A percentile compares a stretch with the other conserved stretches of the same genome.
Evolutionary conservation across 2,113 vertebrate species (phyloP).

Genomic region (Cryptotis parvus): DNA sequence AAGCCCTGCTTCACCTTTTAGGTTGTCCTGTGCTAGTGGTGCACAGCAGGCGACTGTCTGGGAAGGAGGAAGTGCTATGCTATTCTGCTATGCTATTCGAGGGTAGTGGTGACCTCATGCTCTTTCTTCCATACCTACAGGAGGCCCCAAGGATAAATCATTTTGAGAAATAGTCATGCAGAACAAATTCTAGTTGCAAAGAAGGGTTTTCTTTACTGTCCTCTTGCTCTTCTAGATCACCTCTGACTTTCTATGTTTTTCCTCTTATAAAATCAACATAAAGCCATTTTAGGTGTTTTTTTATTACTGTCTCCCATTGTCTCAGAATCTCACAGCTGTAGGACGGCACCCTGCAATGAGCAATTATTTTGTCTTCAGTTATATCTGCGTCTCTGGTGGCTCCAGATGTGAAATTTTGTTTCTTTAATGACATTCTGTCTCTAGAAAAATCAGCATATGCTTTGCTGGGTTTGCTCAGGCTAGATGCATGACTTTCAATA

Average conservation of each 20-base stretch:
- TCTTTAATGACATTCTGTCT: slow-evolving; percentile 67
- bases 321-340: slow-evolving; percentile 33
- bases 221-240: neutral
- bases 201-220: neutral
- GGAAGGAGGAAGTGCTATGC: too few species aligned
- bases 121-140: neutral
- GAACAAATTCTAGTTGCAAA: neutral
- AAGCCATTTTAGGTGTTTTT: slow-evolving; percentile 17
- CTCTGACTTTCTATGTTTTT: slow-evolving; percentile 21
- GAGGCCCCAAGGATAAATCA: neutral
- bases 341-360: slow-evolving; percentile 46
- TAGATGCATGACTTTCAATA: slow-evolving; percentile 25
- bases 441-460: slow-evolving; percentile 63
- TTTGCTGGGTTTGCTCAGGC: slow-evolving; percentile 34
- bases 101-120: rapidly evolving
- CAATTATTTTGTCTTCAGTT: slow-evolving; percentile 48
- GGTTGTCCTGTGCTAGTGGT: rapidly evolving
- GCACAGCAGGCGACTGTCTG: neutral
- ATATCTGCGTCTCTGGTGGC: slow-evolving; percentile 53
- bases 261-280: slow-evolving; percentile 23
- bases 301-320: slow-evolving; percentile 17
- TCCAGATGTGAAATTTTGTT: slow-evolving; percentile 72
- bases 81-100: rapidly evolving
- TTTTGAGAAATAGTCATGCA: too few species aligned
- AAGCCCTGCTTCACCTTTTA: neutral